Percentiles rank a stretch among this genome's conserved stretches.
These are phyloP conservation scores for Brachionus koreanus DNA, from an alignment of 1,140 invertebrate species.

Conservation along the genomic window DNA sequence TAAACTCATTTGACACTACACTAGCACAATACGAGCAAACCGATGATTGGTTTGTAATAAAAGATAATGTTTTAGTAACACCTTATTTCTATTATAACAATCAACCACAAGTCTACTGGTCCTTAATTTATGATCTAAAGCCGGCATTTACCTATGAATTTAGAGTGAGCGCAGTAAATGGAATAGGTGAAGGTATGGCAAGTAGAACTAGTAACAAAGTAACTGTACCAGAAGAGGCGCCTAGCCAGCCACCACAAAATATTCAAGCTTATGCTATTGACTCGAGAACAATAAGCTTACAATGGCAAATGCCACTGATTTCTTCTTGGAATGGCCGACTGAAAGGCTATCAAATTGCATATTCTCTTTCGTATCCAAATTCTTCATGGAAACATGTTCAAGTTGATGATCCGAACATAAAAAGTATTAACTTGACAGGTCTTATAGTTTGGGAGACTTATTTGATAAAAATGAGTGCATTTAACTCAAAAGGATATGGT, in stretches of 20 bases:
- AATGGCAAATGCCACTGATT: conserved; percentile 62
- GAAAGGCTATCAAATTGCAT: conserved; percentile 76
- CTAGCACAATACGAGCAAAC: conserved; percentile 13
- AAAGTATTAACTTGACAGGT: conserved; percentile 82
- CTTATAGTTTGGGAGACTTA: conserved; percentile 97
- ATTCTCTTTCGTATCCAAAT: conserved; percentile 49
- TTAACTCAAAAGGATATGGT: conserved; percentile 92
- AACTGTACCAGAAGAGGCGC: conserved; percentile 36
- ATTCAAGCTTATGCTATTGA: conserved; percentile 35
- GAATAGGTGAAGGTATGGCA: conserved; percentile 79
- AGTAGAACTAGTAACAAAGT: conserved; percentile 70
- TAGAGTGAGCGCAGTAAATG: conserved; percentile 85
- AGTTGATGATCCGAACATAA: conserved; percentile 47
- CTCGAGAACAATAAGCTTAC: not conserved
- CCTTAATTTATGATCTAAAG: conserved; percentile 77
- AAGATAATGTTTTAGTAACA: not conserved
- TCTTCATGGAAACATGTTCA: conserved; percentile 60
- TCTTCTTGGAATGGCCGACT: conserved; percentile 85
- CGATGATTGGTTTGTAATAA: conserved; percentile 43
- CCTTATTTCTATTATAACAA: conserved; percentile 75
- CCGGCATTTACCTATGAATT: conserved; percentile 93
- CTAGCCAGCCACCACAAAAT: conserved; percentile 12
- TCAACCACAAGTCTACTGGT: conserved; percentile 68
- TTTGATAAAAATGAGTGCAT: conserved; percentile 91
- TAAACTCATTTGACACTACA: conserved; percentile 44